Conservation (phyloP, 1,140 invertebrate genomes). For the Euglossa dilemma region DNA sequence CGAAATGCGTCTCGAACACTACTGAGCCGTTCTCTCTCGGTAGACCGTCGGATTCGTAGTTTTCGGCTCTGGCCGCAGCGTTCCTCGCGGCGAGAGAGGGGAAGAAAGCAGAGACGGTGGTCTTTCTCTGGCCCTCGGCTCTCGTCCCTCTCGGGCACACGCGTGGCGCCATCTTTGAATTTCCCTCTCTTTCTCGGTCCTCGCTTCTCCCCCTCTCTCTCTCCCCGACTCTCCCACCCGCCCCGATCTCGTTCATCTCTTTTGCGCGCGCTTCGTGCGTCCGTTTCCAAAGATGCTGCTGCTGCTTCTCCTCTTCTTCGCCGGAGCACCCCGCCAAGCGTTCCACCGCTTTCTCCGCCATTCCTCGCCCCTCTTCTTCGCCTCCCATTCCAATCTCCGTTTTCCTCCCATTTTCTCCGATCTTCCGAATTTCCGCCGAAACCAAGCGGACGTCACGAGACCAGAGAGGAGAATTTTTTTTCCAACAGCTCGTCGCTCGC, state of each 20-base stretch:
- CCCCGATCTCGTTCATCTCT: slow-evolving; percentile 33
- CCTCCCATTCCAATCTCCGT: not conserved
- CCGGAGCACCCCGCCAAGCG: not conserved
- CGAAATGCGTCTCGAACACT: slow-evolving; percentile 59
- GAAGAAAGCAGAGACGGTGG: not conserved
- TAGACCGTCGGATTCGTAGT: slow-evolving; percentile 47
- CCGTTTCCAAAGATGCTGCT: slow-evolving; percentile 4
- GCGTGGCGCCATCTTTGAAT: slow-evolving; percentile 58
- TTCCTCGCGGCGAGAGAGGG: not conserved
- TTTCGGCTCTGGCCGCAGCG: slow-evolving; percentile 25
- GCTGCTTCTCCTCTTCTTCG: no score
- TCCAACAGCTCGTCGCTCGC: not conserved
- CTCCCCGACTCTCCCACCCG: not conserved
- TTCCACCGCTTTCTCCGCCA: no score
- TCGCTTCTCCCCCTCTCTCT: not conserved
- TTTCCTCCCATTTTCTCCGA: not conserved
- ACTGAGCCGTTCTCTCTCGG: slow-evolving; percentile 51
- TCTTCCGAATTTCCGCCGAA: not conserved
- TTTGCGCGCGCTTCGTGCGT: slow-evolving; percentile 32
- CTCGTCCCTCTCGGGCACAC: not conserved
- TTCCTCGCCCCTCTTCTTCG: no score
- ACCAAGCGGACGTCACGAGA: not conserved
- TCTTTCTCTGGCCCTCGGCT: not conserved
- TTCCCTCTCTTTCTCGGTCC: slow-evolving; percentile 8
- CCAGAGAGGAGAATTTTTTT: not conserved